phyloP scores from a whole-genome alignment of 2,797 vertebrate genomes.

The Ctenopoma multispine region DNA sequence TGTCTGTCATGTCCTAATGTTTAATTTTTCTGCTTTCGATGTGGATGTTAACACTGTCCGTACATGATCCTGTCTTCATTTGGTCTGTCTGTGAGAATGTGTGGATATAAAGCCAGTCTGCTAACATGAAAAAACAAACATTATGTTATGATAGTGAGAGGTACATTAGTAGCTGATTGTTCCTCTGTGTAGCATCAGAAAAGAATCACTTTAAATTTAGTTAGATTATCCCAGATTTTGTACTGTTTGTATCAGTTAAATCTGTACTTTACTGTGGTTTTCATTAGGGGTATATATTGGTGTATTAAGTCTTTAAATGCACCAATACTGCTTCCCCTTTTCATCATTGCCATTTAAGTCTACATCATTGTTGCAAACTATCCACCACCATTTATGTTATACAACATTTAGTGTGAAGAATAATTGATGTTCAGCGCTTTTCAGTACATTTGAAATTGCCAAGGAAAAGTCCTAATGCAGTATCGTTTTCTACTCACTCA shows the following conservation, averaged over 20 bases:
- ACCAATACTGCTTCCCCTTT: conserved; percentile 36
- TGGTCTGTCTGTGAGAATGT: conserved; percentile 50
- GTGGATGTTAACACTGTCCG: conserved; percentile 61
- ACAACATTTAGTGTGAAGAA: conserved; percentile 20
- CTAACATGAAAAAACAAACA: conserved; percentile 9
- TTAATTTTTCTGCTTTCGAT: conserved; percentile 61
- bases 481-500: conserved; percentile 19
- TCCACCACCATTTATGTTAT: conserved; percentile 7
- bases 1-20: conserved; percentile 77
- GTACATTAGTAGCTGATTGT: conserved; percentile 8
- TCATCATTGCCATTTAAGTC: conserved; percentile 50
- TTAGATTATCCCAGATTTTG: conserved; percentile 18
- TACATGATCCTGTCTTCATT: conserved; percentile 67
- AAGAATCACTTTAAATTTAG: conserved; percentile 8
- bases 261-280: conserved; percentile 13
- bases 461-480: conserved; percentile 9
- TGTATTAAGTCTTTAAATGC: conserved; percentile 39
- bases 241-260: conserved; percentile 21
- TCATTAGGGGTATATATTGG: conserved; percentile 31
- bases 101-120: conserved; percentile 43
- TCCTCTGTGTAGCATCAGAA: conserved; percentile 14
- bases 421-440: conserved; percentile 30
- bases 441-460: conserved; percentile 11
- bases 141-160: conserved; percentile 15
- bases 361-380: conserved; percentile 35